Evolutionary conservation across 2,113 vertebrate genomes (phyloP), one percentile per base, ranked within the genome.

Genomic region (Rutilus rutilus): DNA sequence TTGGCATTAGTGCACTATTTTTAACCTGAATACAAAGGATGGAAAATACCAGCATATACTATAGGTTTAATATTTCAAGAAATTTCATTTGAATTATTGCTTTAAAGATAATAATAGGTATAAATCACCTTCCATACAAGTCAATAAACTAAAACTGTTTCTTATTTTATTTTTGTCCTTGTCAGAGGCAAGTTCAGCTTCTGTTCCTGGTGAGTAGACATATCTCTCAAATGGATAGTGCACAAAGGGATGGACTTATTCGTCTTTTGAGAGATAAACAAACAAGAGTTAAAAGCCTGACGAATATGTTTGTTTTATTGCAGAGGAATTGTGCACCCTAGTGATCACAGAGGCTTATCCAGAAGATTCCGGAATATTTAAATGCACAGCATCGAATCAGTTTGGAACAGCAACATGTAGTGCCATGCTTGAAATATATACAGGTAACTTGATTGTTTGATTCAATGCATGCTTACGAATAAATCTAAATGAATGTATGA

Each of bases 311-410:
- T n/a, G 33, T 85, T 75, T 73, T 64, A 10, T 50, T 77, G 11
- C 91, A 98, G 96, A 97, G 94, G 96, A 97, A 92, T 93, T 97
- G 86, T 97, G 96, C 73, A 97, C 96, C 6, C 92, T 97, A 86
- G 96, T 97, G 87, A 97, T 97, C 90, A 97, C 96, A 64, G 97
- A 97, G 92, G 96, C 94, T 75, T 96, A 96, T 85, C 96, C 96
- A 57, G 96, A 97, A 93, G 96, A 98, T 84, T 97, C 96, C 21
- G 96, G 97, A 60, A 86, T 96, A 84, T 97, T 97, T 90, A 96
- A 96, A 90, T 98, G 96, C n/a, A 90, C 96, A 85, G 96, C 94
- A 86, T 88, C 94, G 88, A 97, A 98, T 91, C 88, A 95, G 59
- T 96, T 93, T 84, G 96, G 97, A 11, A 92, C 92, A 0, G 93